phyloP scores from a whole-genome alignment of 2,888 invertebrate genomes.

The Heliconius sara region DNA sequence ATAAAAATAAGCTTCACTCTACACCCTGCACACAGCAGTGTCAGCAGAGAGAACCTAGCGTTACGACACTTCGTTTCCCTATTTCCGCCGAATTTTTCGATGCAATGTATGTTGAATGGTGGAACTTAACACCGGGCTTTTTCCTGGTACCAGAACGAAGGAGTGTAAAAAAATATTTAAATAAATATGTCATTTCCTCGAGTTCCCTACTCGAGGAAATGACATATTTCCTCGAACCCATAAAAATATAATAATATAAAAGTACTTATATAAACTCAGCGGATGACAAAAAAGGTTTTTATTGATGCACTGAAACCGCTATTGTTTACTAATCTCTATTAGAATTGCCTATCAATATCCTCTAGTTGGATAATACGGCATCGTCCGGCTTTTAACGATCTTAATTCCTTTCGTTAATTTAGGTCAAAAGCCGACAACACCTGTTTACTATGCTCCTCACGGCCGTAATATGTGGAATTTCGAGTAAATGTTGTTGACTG shows the following conservation, averaged over 20 bases:
- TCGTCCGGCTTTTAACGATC: neutral
- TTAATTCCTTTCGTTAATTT: neutral
- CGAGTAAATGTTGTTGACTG: neutral
- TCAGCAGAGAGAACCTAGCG: too few relatives aligned
- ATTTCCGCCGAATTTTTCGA: too few relatives aligned
- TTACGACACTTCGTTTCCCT: too few relatives aligned
- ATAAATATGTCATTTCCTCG: too few relatives aligned
- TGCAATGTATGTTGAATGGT: too few relatives aligned
- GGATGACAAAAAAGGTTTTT: neutral
- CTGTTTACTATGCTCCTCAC: neutral
- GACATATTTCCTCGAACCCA: too few relatives aligned
- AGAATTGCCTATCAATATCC: neutral
- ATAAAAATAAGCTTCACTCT: too few relatives aligned
- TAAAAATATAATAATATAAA: neutral
- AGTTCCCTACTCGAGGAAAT: too few relatives aligned
- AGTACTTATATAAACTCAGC: neutral
- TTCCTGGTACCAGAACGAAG: too few relatives aligned
- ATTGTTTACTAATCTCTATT: neutral
- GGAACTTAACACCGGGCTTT: too few relatives aligned
- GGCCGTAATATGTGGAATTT: neutral
- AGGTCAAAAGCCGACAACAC: neutral
- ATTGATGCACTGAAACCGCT: neutral
- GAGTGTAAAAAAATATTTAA: too few relatives aligned
- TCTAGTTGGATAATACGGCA: neutral
- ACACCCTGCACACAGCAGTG: too few relatives aligned